Percentiles rank a stretch among this genome's conserved stretches.
phyloP scores from a whole-genome alignment of 2,113 vertebrate species.

The Okapia johnstoni region DNA sequence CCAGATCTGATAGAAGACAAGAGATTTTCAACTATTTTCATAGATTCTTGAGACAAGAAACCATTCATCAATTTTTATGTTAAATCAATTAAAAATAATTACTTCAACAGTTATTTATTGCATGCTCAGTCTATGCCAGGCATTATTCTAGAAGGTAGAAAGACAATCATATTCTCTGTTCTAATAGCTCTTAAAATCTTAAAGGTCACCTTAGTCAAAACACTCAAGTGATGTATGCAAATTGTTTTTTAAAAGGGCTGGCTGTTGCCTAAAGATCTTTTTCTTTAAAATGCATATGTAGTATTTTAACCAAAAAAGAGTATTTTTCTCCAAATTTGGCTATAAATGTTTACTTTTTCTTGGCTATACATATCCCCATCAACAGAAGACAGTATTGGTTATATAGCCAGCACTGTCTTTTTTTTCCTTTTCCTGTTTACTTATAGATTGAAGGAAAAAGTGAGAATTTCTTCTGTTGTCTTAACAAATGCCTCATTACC shows the following conservation, averaged over 20 bases:
- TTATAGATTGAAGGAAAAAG: not conserved
- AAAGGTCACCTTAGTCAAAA: not conserved
- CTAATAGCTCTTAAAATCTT: not conserved
- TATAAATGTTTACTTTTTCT: not conserved
- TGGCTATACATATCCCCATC: not conserved
- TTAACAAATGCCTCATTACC: conserved; percentile 33
- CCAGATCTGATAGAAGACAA: not conserved
- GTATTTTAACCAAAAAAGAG: not conserved
- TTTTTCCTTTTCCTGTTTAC: conserved; percentile 22
- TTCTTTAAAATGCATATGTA: not conserved
- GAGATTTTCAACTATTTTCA: not conserved
- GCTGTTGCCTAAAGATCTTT: not conserved
- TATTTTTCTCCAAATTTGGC: not conserved
- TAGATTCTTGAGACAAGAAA: not conserved
- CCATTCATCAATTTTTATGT: not conserved
- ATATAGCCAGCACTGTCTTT: not conserved
- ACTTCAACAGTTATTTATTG: not conserved
- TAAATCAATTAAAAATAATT: not conserved
- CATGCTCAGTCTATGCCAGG: not conserved
- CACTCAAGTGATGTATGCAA: not conserved
- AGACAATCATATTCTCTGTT: not conserved
- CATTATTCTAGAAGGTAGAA: not conserved
- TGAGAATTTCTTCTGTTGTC: conserved; percentile 49
- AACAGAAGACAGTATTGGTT: not conserved
- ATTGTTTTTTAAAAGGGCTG: not conserved